Conservation (phyloP, 1,140 invertebrate genomes). For the Spodoptera frugiperda region DNA sequence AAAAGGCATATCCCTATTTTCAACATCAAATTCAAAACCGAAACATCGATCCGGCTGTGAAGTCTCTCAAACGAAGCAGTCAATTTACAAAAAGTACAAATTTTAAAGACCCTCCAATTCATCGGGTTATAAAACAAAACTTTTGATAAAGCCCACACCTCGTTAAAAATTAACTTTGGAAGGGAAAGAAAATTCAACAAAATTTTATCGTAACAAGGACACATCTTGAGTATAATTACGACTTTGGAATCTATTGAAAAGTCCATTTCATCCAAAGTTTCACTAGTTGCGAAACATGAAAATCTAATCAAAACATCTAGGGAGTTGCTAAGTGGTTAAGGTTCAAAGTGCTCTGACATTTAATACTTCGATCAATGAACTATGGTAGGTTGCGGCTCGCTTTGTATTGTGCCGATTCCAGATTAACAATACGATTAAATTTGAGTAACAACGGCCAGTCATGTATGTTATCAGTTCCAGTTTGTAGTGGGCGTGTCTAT, state of each 20-base stretch:
- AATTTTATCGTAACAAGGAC: conserved; percentile 28
- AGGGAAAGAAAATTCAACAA: conserved; percentile 23
- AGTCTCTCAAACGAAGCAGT: too few relatives aligned
- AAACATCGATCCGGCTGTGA: too few relatives aligned
- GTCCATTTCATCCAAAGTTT: conserved; percentile 44
- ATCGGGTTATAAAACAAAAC: conserved; percentile 24
- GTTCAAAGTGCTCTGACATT: conserved; percentile 50
- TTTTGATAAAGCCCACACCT: conserved; percentile 22
- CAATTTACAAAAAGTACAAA: neutral
- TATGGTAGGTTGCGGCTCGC: conserved; percentile 53
- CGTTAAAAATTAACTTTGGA: conserved; percentile 19
- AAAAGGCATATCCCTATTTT: too few relatives aligned
- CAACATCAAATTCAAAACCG: too few relatives aligned
- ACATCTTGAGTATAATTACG: conserved; percentile 44
- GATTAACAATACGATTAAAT: too few relatives aligned
- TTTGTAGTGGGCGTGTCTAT: too few relatives aligned
- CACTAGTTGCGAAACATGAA: conserved; percentile 55
- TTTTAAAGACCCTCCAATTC: conserved; percentile 15
- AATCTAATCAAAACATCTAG: conserved; percentile 66
- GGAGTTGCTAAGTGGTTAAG: conserved; percentile 50
- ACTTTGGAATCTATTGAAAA: conserved; percentile 41
- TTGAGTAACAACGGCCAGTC: too few relatives aligned
- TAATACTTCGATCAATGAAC: conserved; percentile 64
- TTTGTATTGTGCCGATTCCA: conserved; percentile 46
- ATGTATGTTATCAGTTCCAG: too few relatives aligned